These are phyloP conservation scores for Pyxicephalus adspersus DNA, from an alignment of 2,113 vertebrate species.

Conservation along the genomic window DNA sequence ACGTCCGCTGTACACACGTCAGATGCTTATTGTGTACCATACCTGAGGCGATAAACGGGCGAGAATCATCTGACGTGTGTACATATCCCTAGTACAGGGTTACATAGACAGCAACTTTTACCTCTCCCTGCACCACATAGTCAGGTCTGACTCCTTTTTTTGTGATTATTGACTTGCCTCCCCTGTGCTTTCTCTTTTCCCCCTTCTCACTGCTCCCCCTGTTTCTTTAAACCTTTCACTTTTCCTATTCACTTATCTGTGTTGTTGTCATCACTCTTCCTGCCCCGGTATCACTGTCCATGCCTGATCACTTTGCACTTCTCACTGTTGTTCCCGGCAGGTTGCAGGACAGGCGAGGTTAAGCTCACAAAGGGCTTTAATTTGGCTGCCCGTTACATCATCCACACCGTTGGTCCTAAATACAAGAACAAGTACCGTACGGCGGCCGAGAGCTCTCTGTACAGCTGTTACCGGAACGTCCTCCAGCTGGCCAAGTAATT, in stretches of 20 bases:
- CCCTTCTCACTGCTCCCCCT: too few relatives aligned
- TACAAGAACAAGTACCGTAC: constrained; percentile 94
- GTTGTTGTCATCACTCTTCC: background rate
- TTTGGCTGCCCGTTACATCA: constrained; percentile 83
- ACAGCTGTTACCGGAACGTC: constrained; percentile 94
- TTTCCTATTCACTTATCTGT: background rate
- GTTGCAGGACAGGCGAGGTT: constrained; percentile 93
- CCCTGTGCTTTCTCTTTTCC: too few relatives aligned
- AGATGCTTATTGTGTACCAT: too few relatives aligned
- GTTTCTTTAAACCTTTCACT: background rate
- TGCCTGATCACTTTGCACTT: constrained; percentile 11
- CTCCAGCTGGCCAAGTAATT: constrained; percentile 89
- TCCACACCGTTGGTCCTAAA: constrained; percentile 96
- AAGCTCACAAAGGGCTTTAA: constrained; percentile 95
- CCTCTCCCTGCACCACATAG: background rate
- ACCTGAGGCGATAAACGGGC: too few relatives aligned
- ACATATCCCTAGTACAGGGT: too few relatives aligned
- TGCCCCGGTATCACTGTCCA: background rate
- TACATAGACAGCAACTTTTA: too few relatives aligned
- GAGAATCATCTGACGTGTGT: too few relatives aligned
- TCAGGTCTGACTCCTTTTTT: background rate
- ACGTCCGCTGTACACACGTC: too few relatives aligned
- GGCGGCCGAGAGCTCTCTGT: constrained; percentile 92
- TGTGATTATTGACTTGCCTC: background rate
- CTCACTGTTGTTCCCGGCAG: constrained; percentile 65